Evolutionary conservation across 2,888 invertebrate genomes (phyloP).

Genomic region (Melanostoma scalare): DNA sequence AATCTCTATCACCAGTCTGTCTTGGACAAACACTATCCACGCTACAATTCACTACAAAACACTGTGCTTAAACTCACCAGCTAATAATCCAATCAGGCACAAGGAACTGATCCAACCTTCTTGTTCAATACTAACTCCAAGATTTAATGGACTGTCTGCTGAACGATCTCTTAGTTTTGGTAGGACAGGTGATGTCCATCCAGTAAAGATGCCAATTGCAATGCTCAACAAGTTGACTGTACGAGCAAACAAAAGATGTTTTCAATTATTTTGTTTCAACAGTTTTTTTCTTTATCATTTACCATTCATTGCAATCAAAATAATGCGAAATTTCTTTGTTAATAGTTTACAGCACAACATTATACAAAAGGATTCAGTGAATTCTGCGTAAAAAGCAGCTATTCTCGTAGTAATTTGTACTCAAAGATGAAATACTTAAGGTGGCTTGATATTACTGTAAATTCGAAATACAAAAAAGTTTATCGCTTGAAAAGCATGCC

Average conservation of each 20-base stretch:
- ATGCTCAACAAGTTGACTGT: conserved; percentile 87
- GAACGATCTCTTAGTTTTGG: conserved; percentile 83
- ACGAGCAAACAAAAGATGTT: conserved; percentile 26
- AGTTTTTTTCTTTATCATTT: neutral
- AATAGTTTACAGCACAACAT: too few relatives aligned
- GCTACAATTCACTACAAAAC: too few relatives aligned
- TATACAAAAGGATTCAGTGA: neutral
- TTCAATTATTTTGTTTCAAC: neutral
- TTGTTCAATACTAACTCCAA: conserved; percentile 83
- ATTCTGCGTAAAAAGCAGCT: too few relatives aligned
- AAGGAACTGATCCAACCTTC: conserved; percentile 89
- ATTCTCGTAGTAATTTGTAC: too few relatives aligned
- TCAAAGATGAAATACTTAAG: too few relatives aligned
- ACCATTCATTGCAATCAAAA: conserved; percentile 19
- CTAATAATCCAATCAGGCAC: conserved; percentile 86
- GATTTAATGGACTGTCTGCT: conserved; percentile 81
- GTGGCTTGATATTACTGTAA: too few relatives aligned
- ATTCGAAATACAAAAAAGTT: too few relatives aligned
- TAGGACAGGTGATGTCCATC: conserved; percentile 89
- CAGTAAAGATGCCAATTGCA: conserved; percentile 87
- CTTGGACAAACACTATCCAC: too few relatives aligned
- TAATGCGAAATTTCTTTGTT: conserved; percentile 6
- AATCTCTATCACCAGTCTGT: too few relatives aligned
- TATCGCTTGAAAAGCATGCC: too few relatives aligned
- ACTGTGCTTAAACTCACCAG: conserved; percentile 82